Base-by-base conservation (phyloP, 2,888 invertebrate genomes). In the Sepioteuthis lessoniana region DNA sequence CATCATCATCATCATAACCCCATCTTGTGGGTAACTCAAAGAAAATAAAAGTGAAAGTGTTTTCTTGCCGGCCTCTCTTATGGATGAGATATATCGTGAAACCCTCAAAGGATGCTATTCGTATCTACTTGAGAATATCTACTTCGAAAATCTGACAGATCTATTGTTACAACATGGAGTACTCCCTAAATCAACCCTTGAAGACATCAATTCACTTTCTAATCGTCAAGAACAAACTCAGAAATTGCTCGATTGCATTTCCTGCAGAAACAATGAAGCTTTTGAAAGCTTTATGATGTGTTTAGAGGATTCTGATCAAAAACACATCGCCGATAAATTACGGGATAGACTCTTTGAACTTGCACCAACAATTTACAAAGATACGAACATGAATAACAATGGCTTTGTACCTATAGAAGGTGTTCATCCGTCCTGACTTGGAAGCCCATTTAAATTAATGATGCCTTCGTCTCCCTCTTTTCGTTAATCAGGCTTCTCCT, bases 41-140 rank as follows among this genome's bases (percentile, higher is more conserved):
- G 13, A 76, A 76, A 25, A 31, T 7, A 60, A 60, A 31, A 60
- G 31, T 7, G 25, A 16, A n/a, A 8, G 16, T 76, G n/a, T 76
- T n/a, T 76, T n/a, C 76, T 76, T n/a, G n/a, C 76, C n/a, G n/a
- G 76, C 76, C 76, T 76, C 4, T 8, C 35, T 35, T n/a, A 76
- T 76, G 76, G 76, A 76, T 76, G 76, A 76, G n/a, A 76, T 76
- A n/a, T 76, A 76, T n/a, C 76, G 76, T 35, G 76, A 76, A 76
- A 76, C 76, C n/a, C 76, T 76, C 76, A 76, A 76, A 76, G 76
- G 76, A 76, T 76, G 76, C 35, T 76, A 76, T 35, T n/a, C 76
- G n/a, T 76, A 76, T n/a, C 76, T 76, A 35, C 76, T 76, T 16
- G 76, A 76, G n/a, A 76, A 76, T 76, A 13, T 76, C 76, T 76